A percentile compares a stretch with the other conserved stretches of the same genome.
These are phyloP conservation scores for Tauraco hartlaubi DNA, from an alignment of 2,797 vertebrate species.

Conservation along the genomic window DNA sequence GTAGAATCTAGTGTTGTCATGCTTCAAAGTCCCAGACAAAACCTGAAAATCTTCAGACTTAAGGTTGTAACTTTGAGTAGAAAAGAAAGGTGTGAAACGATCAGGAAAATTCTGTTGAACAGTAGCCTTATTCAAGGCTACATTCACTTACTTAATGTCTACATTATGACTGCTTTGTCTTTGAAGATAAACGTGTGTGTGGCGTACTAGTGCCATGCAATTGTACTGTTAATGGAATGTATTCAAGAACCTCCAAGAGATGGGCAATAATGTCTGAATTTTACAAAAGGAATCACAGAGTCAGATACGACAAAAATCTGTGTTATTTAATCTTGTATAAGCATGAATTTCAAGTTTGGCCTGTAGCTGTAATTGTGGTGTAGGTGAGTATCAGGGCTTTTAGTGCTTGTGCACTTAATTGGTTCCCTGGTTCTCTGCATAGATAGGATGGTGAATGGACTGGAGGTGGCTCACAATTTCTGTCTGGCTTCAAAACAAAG, in stretches of 20 bases:
- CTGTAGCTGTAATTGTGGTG: neutral
- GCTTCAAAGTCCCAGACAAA: neutral
- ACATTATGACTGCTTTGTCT: neutral
- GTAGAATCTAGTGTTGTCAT: neutral
- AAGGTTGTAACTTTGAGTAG: neutral
- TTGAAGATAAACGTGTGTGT: neutral
- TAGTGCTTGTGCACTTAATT: neutral
- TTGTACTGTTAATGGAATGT: neutral
- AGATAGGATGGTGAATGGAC: accelerated
- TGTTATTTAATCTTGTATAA: neutral
- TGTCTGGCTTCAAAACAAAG: neutral
- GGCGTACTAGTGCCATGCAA: neutral
- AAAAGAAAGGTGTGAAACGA: neutral
- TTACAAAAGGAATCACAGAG: neutral
- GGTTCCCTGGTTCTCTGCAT: neutral
- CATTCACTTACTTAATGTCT: neutral
- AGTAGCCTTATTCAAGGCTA: neutral
- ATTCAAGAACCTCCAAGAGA: neutral
- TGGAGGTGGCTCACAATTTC: neutral
- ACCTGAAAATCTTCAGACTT: neutral
- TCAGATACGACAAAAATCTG: neutral
- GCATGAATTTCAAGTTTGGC: accelerated
- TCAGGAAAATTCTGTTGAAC: neutral
- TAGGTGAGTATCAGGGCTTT: neutral
- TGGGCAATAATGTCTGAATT: neutral